Evolutionary conservation across 1,140 invertebrate species (phyloP), one percentile per base, ranked within the genome.

Genomic region (Bombus superbus): DNA sequence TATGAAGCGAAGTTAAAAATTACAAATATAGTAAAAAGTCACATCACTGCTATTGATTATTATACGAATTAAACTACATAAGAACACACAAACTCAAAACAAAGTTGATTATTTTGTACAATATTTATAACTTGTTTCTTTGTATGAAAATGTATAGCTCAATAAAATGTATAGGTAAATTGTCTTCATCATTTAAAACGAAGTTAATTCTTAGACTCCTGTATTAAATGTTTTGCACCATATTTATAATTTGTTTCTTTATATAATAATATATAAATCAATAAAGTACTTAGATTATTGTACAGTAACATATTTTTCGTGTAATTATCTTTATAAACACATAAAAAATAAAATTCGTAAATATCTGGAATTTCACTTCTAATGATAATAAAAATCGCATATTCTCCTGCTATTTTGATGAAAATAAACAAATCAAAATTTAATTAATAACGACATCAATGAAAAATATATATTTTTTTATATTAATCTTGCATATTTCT

Each of bases 121-220:
- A 73, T 62, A 62, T 85, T 64, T 80, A 73, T 57, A 35, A 85
- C 35, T 62, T 38, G 35, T 81, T 79, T 35, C 57, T 83, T 86
- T 83, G 40, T 83, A 82, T 57, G 53, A 64, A 47, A 87, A 80
- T 89, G 57, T 64, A 73, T 75, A 44, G 42, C n/a, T 88, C n/a
- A 88, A 89, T 89, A 86, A 89, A 89, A 88, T 73, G 69, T 40
- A 64, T 86, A 64, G 86, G 76, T 86, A 64, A 86, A 80, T 80
- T 81, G 35, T 86, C 76, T 86, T 86, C 53, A 22, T 28, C 15
- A 57, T 35, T 40, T 32, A 42, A 53, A 57, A 69, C 18, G 28
- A 22, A 42, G 40, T 69, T 25, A 6, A 80, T 72, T 64, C 6
- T 57, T 80, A 40, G 38, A 25, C 1, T 47, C 40, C 25, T 44